A percentile compares a stretch with the other conserved stretches of the same genome.
Evolutionary conservation across 2,113 vertebrate genomes (phyloP).

Genomic region (Hirundichthys speculiger): DNA sequence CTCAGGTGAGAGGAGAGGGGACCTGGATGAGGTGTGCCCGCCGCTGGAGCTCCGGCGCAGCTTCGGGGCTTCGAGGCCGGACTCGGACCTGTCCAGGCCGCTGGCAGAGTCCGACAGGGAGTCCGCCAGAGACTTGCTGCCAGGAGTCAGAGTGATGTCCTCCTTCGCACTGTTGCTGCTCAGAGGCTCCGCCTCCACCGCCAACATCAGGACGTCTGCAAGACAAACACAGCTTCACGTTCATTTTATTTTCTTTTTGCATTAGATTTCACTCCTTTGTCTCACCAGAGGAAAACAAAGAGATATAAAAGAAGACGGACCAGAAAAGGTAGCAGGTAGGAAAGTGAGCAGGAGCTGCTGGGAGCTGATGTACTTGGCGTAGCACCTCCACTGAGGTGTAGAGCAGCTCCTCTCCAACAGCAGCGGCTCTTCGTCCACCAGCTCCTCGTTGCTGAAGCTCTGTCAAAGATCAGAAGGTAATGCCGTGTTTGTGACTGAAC

Average conservation of each 20-base stretch:
- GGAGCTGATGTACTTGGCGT: conserved; percentile 86
- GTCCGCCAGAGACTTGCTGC: conserved; percentile 64
- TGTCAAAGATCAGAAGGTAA: conserved; percentile 52
- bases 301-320: conserved; percentile 62
- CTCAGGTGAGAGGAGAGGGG: conserved; percentile 34
- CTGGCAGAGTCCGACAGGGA: conserved; percentile 62
- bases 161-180: conserved; percentile 72
- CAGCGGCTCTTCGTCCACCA: conserved; percentile 79
- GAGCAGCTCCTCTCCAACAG: conserved; percentile 56
- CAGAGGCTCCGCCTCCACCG: conserved; percentile 77
- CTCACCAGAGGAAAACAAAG: too few relatives aligned
- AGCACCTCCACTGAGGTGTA: conserved; percentile 90
- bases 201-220: conserved; percentile 88
- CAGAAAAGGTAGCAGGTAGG: conserved; percentile 89
- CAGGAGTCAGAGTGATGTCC: conserved; percentile 68
- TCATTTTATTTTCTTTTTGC: neutral
- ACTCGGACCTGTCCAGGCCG: conserved; percentile 56
- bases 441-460: conserved; percentile 85
- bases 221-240: neutral
- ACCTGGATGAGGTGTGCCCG: conserved; percentile 67
- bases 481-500: too few relatives aligned
- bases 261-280: neutral
- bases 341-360: conserved; percentile 95
- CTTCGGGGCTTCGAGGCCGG: conserved; percentile 20
- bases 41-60: conserved; percentile 39